Percentiles rank a stretch among this genome's conserved stretches.
Conservation (phyloP, 2,113 vertebrate genomes). For the Prunella himalayana region DNA sequence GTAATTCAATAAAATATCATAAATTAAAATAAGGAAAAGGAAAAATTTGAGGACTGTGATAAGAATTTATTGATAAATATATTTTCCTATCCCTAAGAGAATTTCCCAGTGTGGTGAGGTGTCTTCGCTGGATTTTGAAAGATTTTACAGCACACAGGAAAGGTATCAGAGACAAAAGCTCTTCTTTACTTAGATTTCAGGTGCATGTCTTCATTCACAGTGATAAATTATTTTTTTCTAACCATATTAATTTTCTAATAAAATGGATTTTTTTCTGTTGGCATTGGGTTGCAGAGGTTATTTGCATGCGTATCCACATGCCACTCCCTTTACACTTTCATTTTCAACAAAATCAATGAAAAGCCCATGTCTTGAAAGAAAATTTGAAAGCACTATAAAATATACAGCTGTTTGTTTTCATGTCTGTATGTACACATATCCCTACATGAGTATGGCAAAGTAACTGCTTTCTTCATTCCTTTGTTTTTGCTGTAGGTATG, state of each 20-base stretch:
- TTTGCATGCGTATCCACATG: background rate
- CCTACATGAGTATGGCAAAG: background rate
- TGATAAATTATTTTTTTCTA: background rate
- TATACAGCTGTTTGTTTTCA: background rate
- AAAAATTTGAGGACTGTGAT: background rate
- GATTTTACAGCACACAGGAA: background rate
- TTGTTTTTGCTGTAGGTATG: background rate
- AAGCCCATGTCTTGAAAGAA: background rate
- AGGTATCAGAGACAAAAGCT: background rate
- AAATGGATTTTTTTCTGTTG: background rate
- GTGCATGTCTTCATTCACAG: background rate
- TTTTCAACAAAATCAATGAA: background rate
- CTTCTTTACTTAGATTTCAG: background rate
- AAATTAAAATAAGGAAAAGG: background rate
- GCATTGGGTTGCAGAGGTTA: background rate
- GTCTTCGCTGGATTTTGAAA: background rate
- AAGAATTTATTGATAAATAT: background rate
- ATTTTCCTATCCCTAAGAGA: background rate
- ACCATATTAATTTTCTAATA: background rate
- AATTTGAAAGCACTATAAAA: background rate
- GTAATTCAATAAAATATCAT: background rate
- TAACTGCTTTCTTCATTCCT: background rate
- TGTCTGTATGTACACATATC: background rate
- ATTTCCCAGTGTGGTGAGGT: background rate
- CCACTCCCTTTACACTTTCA: background rate